These are phyloP conservation scores for Pterois miles DNA, from an alignment of 2,797 vertebrate species.

Conservation along the genomic window DNA sequence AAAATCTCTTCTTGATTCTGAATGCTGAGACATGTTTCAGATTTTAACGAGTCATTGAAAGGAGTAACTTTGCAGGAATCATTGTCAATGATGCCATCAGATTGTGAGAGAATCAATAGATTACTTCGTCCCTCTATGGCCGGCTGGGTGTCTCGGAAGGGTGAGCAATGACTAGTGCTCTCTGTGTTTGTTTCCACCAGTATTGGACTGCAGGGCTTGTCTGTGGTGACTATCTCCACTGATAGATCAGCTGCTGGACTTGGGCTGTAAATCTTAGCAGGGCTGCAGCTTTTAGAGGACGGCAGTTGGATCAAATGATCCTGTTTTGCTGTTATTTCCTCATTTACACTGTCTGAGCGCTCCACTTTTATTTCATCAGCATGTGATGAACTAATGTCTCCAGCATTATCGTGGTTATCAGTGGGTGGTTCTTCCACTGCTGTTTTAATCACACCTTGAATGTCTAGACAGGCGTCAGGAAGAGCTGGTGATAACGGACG, in stretches of 20 bases:
- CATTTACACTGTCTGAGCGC: not conserved
- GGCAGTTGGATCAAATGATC: slow-evolving; percentile 41
- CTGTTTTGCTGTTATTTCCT: slow-evolving; percentile 48
- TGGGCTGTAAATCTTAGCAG: slow-evolving; percentile 49
- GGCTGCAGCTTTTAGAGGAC: slow-evolving; percentile 48
- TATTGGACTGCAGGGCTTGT: slow-evolving; percentile 67
- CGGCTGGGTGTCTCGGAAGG: slow-evolving; percentile 53
- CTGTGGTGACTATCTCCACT: slow-evolving; percentile 57
- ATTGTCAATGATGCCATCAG: slow-evolving; percentile 53
- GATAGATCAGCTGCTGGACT: slow-evolving; percentile 50
- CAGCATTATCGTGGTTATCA: slow-evolving; percentile 18
- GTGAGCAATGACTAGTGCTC: slow-evolving; percentile 34
- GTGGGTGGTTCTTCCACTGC: slow-evolving; percentile 33
- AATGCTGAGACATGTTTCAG: slow-evolving; percentile 52
- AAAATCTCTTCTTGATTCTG: slow-evolving; percentile 71
- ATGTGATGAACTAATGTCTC: slow-evolving; percentile 28
- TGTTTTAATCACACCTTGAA: slow-evolving; percentile 27
- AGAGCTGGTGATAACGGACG: slow-evolving; percentile 43
- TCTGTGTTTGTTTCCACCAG: slow-evolving; percentile 59
- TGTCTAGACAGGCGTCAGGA: not conserved
- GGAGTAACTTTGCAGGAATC: slow-evolving; percentile 48
- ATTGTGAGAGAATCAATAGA: slow-evolving; percentile 70
- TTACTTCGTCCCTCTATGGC: slow-evolving; percentile 56
- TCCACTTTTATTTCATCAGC: slow-evolving; percentile 37
- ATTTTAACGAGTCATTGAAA: slow-evolving; percentile 57